These are phyloP conservation scores for Hormaphis cornu DNA, from an alignment of 1,140 invertebrate species.

Conservation along the genomic window DNA sequence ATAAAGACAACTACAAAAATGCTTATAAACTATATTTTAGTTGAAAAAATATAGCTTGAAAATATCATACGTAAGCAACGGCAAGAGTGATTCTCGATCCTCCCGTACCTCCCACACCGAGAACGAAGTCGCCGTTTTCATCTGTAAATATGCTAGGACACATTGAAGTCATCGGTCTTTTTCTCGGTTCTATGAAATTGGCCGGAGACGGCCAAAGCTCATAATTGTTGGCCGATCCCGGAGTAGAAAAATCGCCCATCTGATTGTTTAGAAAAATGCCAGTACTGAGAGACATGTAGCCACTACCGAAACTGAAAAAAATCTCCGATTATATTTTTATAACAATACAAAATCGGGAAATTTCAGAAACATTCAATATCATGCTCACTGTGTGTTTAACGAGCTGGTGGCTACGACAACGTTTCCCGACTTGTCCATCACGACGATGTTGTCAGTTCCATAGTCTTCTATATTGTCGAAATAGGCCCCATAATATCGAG, in stretches of 20 bases:
- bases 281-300: slow-evolving; percentile 58
- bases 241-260: slow-evolving; percentile 92
- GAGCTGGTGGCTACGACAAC: slow-evolving; percentile 83
- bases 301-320: slow-evolving; percentile 60
- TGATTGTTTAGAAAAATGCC: slow-evolving; percentile 89
- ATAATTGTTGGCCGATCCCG: slow-evolving; percentile 65
- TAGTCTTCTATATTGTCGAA: slow-evolving; percentile 50
- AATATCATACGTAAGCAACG: slow-evolving; percentile 55
- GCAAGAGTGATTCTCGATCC: slow-evolving; percentile 82
- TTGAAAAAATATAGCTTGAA: neutral
- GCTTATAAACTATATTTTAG: neutral
- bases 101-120: slow-evolving; percentile 77
- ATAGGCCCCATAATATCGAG: slow-evolving; percentile 59
- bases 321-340: neutral
- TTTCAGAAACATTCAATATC: too few relatives aligned
- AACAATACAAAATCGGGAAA: neutral
- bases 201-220: slow-evolving; percentile 64
- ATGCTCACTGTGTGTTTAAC: slow-evolving; percentile 27
- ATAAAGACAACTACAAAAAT: neutral
- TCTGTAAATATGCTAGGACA: slow-evolving; percentile 68
- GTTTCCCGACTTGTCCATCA: slow-evolving; percentile 72
- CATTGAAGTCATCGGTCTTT: slow-evolving; percentile 86
- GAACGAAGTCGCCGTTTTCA: slow-evolving; percentile 50
- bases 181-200: slow-evolving; percentile 70
- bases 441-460: slow-evolving; percentile 78